Base-by-base conservation (phyloP, 1,140 invertebrate genomes). In the Drosophila takahashii region DNA sequence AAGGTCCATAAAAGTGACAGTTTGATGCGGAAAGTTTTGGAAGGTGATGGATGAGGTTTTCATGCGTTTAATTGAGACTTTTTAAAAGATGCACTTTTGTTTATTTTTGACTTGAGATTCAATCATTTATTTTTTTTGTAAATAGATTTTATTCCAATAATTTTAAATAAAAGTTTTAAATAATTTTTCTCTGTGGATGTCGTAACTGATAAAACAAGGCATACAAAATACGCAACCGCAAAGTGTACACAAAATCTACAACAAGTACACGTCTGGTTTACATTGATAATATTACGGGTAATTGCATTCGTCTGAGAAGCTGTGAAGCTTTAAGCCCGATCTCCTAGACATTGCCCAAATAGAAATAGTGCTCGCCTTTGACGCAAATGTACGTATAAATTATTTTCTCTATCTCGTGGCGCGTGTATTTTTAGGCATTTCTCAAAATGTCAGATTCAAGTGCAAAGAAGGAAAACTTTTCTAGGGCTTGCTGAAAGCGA, bases 401-500 rank as follows among this genome's bases (percentile, higher is more conserved):
- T 37, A 50, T 71, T 60, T 37, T 60, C 52, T 60, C 42, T 70
- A 48, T 67, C 39, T 45, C 47, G 34, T 29, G 15, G n/a, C 48
- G 22, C 27, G 37, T 47, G 26, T 50, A 45, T 57, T 41, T 81
- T 72, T 79, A 86, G 62, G 22, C 18, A 76, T 51, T 67, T 78
- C 44, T 73, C n/a, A 65, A 79, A 87, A 87, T 81, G 83, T 72
- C 75, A 87, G 60, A 72, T 72, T 81, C 74, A 81, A 81, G 70
- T 76, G 61, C 75, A 87, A 26, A 34, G 16, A 39, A 47, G 34
- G 41, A 69, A 67, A 22, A 16, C 4, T 10, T 69, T 69, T 16
- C 16, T 52, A 45, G 34, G 62, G 48, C 26, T n/a, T 7, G 11
- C 16, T n/a, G 29, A 51, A 34, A 29, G 29, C 22, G 1, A 39